Evolutionary conservation across 2,797 vertebrate genomes (phyloP).

Genomic region (Platalea minor): DNA sequence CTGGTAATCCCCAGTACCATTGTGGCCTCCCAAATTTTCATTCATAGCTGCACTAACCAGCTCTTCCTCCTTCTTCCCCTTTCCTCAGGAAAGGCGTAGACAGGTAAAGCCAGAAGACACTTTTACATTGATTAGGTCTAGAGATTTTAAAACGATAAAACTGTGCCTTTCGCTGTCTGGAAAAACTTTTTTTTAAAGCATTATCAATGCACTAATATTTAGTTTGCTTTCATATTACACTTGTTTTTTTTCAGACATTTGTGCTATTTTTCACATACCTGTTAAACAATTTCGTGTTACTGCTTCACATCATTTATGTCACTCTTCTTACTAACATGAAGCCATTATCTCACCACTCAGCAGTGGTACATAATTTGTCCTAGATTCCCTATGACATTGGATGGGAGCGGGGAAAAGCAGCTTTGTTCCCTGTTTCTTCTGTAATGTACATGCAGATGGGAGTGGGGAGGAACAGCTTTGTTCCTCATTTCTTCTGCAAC

Average conservation of each 20-base stretch:
- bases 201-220: not conserved
- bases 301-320: slow-evolving; percentile 46
- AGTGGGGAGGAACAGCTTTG: not conserved
- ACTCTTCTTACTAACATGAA: slow-evolving; percentile 46
- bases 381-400: not conserved
- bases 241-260: slow-evolving; percentile 23
- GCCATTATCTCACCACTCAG: slow-evolving; percentile 53
- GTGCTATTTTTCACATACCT: slow-evolving; percentile 34
- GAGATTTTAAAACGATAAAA: not conserved
- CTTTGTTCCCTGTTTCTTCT: not conserved
- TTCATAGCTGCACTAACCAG: not conserved
- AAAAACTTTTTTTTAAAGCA: not conserved
- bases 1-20: not conserved
- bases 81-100: not conserved
- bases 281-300: slow-evolving; percentile 60
- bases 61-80: not conserved
- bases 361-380: slow-evolving; percentile 21
- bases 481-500: not conserved
- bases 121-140: not conserved
- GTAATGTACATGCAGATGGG: no score
- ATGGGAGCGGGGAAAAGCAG: not conserved
- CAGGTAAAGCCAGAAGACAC: not conserved
- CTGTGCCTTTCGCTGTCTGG: not conserved
- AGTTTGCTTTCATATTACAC: not conserved
- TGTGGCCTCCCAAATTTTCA: not conserved